Conservation (phyloP, 2,113 vertebrate species). For the Felis chaus region DNA sequence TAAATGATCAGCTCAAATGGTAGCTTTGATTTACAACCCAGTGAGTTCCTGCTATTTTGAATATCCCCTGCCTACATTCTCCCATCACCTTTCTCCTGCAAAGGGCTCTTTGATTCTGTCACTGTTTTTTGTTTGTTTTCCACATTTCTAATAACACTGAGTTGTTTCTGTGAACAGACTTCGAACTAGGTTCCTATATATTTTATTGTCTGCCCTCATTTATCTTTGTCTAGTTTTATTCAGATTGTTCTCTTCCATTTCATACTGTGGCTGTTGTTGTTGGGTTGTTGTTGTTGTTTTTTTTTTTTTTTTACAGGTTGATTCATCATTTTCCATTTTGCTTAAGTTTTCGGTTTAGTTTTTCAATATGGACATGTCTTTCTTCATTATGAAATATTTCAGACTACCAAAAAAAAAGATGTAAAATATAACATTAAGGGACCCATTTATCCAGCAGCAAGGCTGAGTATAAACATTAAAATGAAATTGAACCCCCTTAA, state of each 20-base stretch:
- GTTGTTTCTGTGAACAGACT: conserved; percentile 24
- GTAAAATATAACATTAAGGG: background rate
- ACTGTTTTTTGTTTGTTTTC: conserved; percentile 27
- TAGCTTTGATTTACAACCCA: background rate
- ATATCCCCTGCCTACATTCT: background rate
- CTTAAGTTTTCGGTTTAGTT: conserved; percentile 33
- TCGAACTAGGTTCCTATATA: conserved; percentile 43
- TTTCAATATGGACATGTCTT: background rate
- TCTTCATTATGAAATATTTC: conserved; percentile 38
- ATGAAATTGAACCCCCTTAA: background rate
- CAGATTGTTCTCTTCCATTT: conserved; percentile 45
- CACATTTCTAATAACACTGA: conserved; percentile 9
- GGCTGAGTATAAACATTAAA: background rate
- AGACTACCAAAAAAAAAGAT: background rate
- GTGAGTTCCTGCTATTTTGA: background rate
- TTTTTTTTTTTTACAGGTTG: background rate
- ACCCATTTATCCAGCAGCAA: background rate
- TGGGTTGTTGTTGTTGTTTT: background rate
- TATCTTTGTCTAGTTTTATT: conserved; percentile 74
- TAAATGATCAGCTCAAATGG: background rate
- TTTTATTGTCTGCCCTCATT: conserved; percentile 56
- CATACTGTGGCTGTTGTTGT: conserved; percentile 31
- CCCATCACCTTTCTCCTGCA: background rate
- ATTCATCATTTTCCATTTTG: conserved; percentile 27
- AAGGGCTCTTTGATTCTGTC: background rate